Base-by-base conservation (phyloP, 2,797 vertebrate genomes). In the Acanthurus lineatus region DNA sequence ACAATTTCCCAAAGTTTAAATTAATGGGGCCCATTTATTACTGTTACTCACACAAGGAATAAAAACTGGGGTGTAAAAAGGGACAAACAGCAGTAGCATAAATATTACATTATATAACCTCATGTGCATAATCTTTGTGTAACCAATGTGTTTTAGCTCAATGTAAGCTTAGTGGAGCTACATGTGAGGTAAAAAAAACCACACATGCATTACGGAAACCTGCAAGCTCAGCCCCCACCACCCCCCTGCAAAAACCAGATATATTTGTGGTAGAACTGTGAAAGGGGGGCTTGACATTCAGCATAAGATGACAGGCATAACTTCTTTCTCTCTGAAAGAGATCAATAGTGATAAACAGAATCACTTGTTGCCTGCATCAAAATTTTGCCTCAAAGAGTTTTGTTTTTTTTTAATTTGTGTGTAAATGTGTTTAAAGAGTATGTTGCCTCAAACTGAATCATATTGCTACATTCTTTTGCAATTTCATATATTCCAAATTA, bases 181-280 rank as follows among this genome's bases (percentile, higher is more conserved):
- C 71, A 19, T 40, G 10, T 40, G 44, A 81, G 59, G 28, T 61
- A 32, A 32, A 32, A 20, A 78, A 91, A 88, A 84, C 85, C 79
- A 85, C 85, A 85, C 10, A 56, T 12, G 48, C 44, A 56, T 67
- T 66, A 81, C 1, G 12, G 83, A 89, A 86, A 88, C 68, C 2
- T 58, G 2, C 9, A 1, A 40, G 40, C 67, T 49, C 20, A 81
- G 74, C 45, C 69, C 67, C 60, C 64, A 2, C 51, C 4, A 6
- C 9, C 4, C 32, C 44, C 73, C 65, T 22, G 57, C 48, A 45
- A 42, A 20, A 42, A 76, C 20, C 66, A 65, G 3, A 64, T 40
- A 19, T 4, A 44, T 52, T 4, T 69, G 78, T 63, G 79, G 74
- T 69, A 0, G 0, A 51, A 19, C 56, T 68, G 64, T 69, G 48